A percentile compares a stretch with the other conserved stretches of the same genome.
These are phyloP conservation scores for Drepana falcataria DNA, from an alignment of 2,888 invertebrate species.

Conservation along the genomic window DNA sequence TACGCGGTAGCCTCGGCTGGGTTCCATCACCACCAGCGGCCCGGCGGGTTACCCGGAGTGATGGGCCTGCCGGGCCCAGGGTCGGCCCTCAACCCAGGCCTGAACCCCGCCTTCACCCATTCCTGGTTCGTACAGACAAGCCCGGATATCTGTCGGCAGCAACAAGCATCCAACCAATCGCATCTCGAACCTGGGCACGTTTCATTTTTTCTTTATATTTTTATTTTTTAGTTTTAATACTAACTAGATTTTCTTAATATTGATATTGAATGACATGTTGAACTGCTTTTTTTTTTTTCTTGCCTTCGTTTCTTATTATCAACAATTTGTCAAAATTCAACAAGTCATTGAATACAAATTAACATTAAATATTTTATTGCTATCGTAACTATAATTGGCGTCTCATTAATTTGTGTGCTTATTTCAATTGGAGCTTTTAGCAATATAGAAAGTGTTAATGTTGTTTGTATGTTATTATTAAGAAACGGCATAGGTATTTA, in stretches of 20 bases:
- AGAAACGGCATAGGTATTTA: conserved; percentile 9
- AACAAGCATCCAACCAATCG: conserved; percentile 85
- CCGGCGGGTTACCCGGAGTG: conserved; percentile 73
- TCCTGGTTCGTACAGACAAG: conserved; percentile 95
- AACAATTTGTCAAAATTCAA: conserved; percentile 11
- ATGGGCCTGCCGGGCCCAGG: conserved; percentile 78
- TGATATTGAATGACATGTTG: conserved; percentile 27
- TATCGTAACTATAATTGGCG: conserved; percentile 2
- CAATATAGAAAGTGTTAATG: conserved; percentile 18
- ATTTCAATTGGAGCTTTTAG: conserved; percentile 35
- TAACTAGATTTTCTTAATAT: conserved; percentile 29
- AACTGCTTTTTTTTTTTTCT: neutral
- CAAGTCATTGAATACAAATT: conserved; percentile 18
- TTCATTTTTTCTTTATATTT: conserved; percentile 78
- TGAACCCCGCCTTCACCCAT: conserved; percentile 91
- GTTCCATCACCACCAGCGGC: conserved; percentile 74
- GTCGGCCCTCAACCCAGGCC: conserved; percentile 69
- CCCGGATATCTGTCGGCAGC: conserved; percentile 94
- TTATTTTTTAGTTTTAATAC: conserved; percentile 51
- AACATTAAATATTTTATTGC: conserved; percentile 16
- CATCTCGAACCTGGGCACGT: conserved; percentile 96
- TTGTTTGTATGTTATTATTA: conserved; percentile 22
- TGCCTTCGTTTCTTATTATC: neutral
- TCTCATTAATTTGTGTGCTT: conserved; percentile 34
- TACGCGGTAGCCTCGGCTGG: conserved; percentile 81